Conservation (phyloP, 2,113 vertebrate species). For the Riparia riparia region DNA sequence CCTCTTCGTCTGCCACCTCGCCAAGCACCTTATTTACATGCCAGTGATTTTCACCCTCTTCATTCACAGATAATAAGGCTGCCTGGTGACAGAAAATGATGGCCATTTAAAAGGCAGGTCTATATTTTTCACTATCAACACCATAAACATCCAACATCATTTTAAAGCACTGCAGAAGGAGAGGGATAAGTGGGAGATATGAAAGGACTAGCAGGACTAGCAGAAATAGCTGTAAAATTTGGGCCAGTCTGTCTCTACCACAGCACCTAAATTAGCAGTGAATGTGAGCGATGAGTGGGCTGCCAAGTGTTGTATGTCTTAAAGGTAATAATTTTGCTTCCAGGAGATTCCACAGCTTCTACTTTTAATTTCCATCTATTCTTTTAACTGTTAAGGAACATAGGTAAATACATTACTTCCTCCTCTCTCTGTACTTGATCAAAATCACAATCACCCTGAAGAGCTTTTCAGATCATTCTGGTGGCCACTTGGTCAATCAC, state of each 20-base stretch:
- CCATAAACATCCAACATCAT: background rate
- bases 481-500: background rate
- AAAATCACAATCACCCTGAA: background rate
- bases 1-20: slow-evolving; percentile 20
- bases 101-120: background rate
- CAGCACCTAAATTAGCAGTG: background rate
- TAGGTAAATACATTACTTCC: background rate
- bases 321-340: background rate
- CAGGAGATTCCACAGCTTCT: background rate
- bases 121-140: slow-evolving; percentile 2
- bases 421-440: background rate
- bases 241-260: background rate
- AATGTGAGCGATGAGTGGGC: background rate
- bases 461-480: background rate
- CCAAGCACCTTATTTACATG: slow-evolving; percentile 9
- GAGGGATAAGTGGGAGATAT: background rate
- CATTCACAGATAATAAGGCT: background rate
- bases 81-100: background rate
- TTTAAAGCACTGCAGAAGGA: background rate
- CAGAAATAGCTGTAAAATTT: background rate
- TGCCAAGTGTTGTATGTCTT: background rate
- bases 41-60: background rate
- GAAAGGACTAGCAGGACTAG: background rate
- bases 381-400: background rate
- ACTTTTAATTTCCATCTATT: background rate